Base-by-base conservation (phyloP, 2,888 invertebrate species). In the Lobophora halterata region DNA sequence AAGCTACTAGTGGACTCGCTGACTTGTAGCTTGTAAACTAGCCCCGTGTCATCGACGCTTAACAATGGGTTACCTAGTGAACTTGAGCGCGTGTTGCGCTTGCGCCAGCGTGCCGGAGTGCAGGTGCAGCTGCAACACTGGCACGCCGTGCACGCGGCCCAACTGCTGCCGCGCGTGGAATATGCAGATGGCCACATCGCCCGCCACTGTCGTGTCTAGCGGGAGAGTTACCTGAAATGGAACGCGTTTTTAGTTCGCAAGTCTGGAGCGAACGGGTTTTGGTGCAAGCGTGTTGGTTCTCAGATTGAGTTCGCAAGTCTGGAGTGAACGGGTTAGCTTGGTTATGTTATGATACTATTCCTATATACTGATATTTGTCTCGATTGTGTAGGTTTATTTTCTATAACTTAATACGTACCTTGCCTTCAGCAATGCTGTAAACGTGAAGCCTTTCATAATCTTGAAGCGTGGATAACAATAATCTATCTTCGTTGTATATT, bases 391-490 rank as follows among this genome's bases (percentile, higher is more conserved):
- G 8, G 8, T 21, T 8, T 5, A n/a, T 21, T 9, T 4, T 8
- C 3, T 21, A 9, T 9, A 23, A 11, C n/a, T 6, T 3, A 25
- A 1, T 9, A 8, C 55, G 49, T 67, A 92, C 92, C 86, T 93
- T 93, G 48, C 93, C 93, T 60, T 94, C 93, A 36, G 90, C 89
- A 61, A 92, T 89, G 37, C 90, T 90, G 61, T 90, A 93, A 23
- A 92, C 81, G 83, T 93, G 92, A 90, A 98, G 93, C 63, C 93
- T 91, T 55, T 98, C 97, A 70, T 98, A 98, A 46, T 97, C 97
- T 64, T 95, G 94, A 41, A 95, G 87, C 0, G 97, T 97, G 0
- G 94, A 93, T 55, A 93, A 83, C 20, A 96, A 83, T 59, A 95
- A 88, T 33, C 95, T 91, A 54, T 96, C 96, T 64, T 96, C 97